phyloP scores from a whole-genome alignment of 2,113 vertebrate genomes.

The Reinhardtius hippoglossoides region DNA sequence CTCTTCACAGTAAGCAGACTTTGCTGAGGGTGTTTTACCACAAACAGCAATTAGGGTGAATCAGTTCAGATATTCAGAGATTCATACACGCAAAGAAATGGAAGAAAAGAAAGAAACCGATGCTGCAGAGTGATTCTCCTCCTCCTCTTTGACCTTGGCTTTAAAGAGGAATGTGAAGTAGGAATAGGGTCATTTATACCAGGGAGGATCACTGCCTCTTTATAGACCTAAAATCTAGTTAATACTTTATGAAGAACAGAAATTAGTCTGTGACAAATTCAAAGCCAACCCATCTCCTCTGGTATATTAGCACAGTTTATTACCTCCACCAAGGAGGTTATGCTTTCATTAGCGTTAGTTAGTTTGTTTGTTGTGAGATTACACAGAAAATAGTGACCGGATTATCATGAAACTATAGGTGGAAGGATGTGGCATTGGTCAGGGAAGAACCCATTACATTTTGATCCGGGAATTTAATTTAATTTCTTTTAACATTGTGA shows the following conservation, averaged over 20 bases:
- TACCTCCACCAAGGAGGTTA: background rate
- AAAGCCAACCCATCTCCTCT: background rate
- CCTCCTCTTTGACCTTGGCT: slow-evolving; percentile 51
- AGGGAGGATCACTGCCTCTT: background rate
- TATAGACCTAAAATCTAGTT: slow-evolving; percentile 7
- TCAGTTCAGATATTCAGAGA: slow-evolving; percentile 59
- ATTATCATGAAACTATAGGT: too few species aligned
- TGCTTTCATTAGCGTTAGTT: too few species aligned
- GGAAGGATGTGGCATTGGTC: too few species aligned
- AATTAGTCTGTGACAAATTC: background rate
- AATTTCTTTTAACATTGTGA: too few species aligned
- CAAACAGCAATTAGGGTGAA: slow-evolving; percentile 61
- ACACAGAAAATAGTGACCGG: too few species aligned
- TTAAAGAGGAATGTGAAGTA: slow-evolving; percentile 12
- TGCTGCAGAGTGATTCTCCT: slow-evolving; percentile 25
- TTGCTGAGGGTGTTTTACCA: slow-evolving; percentile 58
- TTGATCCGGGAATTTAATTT: too few species aligned
- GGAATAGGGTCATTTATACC: slow-evolving; percentile 25
- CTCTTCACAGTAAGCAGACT: slow-evolving; percentile 39
- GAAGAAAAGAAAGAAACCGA: slow-evolving; percentile 18
- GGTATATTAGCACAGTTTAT: background rate
- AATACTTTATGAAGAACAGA: background rate
- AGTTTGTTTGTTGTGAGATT: too few species aligned
- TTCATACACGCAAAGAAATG: too few species aligned
- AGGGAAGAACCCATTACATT: too few species aligned